Base-by-base conservation (phyloP, 1,140 invertebrate genomes). In the Drosophila aff. region DNA sequence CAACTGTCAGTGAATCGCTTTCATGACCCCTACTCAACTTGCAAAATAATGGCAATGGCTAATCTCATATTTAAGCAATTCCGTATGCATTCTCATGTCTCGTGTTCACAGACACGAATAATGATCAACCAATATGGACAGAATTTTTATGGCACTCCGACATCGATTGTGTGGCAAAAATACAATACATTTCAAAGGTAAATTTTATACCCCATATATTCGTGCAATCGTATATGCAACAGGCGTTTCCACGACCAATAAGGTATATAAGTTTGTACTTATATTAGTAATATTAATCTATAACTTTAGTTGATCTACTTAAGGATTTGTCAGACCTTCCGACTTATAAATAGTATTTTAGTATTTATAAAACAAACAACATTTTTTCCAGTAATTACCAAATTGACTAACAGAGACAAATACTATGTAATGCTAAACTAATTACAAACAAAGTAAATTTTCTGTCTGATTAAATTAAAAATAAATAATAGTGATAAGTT, bases 111-210 rank as follows among this genome's bases (percentile, higher is more conserved):
- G 33, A 55, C n/a, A 13, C 38, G 43, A 52, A 61, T 49, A 41
- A 50, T 57, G 36, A 75, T 79, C 38, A 50, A 13, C 47, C 57
- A 72, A 67, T 68, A 67, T 61, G 58, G 21, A 46, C 43, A 55
- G 41, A 21, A 38, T 73, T 62, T 76, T 61, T 43, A 61, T 49
- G 36, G 46, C 21, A 40, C 26, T 31, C 31, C 31, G 9, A 49
- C 23, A 55, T 61, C 36, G 41, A 67, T 31, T 65, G 53, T 44
- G 44, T 63, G 47, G 44, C 50, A 61, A 43, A 49, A 66, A 67
- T 50, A 46, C 52, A 59, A 65, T 64, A 60, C 61, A 68, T 79
- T 52, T 55, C n/a, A 31, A 52, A 21, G 36, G 7, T 18, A 18
- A 9, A 16, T 53, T 33, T 15, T 23, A 36, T 36, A 9, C n/a